Evolutionary conservation across 92 coral and sea anemone species (phyloP), one percentile per base, ranked within the genome.

Genomic region (Epizoanthus rinbou): DNA sequence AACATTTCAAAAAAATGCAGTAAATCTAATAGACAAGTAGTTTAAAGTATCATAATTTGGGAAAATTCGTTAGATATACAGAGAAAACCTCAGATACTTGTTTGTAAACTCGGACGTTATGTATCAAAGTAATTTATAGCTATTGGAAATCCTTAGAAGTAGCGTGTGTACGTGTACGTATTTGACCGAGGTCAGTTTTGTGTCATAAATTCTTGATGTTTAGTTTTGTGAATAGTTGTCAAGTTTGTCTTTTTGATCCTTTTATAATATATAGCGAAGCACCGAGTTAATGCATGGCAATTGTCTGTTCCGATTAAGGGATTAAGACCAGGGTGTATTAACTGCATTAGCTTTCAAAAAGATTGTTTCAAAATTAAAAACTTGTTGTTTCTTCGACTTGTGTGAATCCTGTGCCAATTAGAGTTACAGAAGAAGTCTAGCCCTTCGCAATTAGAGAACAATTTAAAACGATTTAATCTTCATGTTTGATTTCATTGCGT

Each of bases 261-360:
- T 50, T 50, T 8, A 8, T 11, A 47, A 47, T 47, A 47, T 47
- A 47, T 6, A 47, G 13, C 28, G 15, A 35, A 35, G 35, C 41
- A 54, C n/a, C n/a, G n/a, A 45, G 31, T n/a, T 6, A 41, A 52
- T 60, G 56, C 82, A 25, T 1, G 16, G 11, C 35, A 41, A 62
- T 50, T 59, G 69, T 78, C 69, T 39, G 66, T 57, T 78, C 71
- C 82, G 66, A 78, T 78, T 78, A 78, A 78, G 59, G 82, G 82
- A 78, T 78, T 62, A 78, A 35, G 66, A 14, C 70, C 43, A 37
- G 71, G 60, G 57, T 8, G 35, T 33, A 67, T 67, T 67, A 67
- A 64, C 35, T 33, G 73, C 71, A 16, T 18, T 57, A 75, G 6
- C 37, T 74, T 24, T 7, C 56, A 17, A 57, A 75, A 53, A 75